These are phyloP conservation scores for Clistopyga incitator DNA, from an alignment of 2,888 invertebrate genomes.

Conservation along the genomic window DNA sequence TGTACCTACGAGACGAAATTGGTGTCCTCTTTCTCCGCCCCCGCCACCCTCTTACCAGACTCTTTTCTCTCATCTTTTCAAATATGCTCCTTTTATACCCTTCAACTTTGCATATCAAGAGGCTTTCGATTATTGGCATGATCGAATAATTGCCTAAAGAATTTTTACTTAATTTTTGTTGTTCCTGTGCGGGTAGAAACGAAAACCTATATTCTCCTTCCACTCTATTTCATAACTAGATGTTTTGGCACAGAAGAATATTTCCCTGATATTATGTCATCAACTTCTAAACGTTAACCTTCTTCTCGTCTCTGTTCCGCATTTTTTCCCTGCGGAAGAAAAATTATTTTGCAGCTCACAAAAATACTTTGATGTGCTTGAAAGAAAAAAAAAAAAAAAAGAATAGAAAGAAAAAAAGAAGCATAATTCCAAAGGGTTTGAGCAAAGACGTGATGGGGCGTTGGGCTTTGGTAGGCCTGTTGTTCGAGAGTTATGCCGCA, in stretches of 20 bases:
- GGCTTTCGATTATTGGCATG: background rate
- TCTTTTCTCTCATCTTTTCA: background rate
- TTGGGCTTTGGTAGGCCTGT: background rate
- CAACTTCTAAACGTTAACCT: background rate
- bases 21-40: constrained; percentile 4
- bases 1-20: constrained; percentile 37
- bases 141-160: background rate
- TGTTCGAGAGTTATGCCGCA: constrained; percentile 12
- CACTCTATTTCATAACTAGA: too few relatives aligned
- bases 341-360: background rate
- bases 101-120: constrained; percentile 5
- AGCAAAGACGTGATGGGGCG: constrained; percentile 10
- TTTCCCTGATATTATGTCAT: too few relatives aligned
- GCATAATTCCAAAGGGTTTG: background rate
- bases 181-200: too few relatives aligned
- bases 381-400: background rate
- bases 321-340: background rate
- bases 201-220: too few relatives aligned
- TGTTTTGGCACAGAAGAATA: too few relatives aligned
- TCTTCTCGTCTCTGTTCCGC: background rate
- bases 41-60: background rate
- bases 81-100: background rate
- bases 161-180: too few relatives aligned
- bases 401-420: background rate
- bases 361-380: background rate